A percentile compares a stretch with the other conserved stretches of the same genome.
These are phyloP conservation scores for Scolopax mira DNA, from an alignment of 2,113 vertebrate genomes.

Conservation along the genomic window DNA sequence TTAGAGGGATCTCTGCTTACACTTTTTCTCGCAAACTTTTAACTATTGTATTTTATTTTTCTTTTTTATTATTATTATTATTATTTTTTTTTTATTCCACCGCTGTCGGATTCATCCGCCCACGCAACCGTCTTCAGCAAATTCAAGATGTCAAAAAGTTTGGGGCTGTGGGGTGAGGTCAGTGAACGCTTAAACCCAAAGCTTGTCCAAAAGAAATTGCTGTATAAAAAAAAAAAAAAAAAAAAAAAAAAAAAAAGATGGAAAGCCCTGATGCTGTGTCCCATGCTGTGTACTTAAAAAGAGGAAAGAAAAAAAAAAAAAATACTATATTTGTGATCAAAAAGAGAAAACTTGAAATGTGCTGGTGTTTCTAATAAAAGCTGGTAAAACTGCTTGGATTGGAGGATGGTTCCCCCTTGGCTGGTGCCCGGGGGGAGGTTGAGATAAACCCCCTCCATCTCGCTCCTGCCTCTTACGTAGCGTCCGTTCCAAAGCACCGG, in stretches of 20 bases:
- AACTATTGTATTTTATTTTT: not conserved
- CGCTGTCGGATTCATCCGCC: constrained; percentile 36
- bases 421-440: constrained; percentile 25
- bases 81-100: not conserved
- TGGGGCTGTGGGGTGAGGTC: constrained; percentile 37
- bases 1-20: constrained; percentile 27
- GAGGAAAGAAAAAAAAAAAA: not conserved
- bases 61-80: not conserved
- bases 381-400: constrained; percentile 76
- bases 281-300: constrained; percentile 74
- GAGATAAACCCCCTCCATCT: not conserved
- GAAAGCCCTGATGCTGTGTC: constrained; percentile 67
- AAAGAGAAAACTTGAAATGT: constrained; percentile 78
- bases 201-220: constrained; percentile 52
- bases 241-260: not conserved
- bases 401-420: constrained; percentile 70
- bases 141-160: constrained; percentile 40
- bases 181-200: constrained; percentile 39
- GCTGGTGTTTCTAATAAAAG: constrained; percentile 81
- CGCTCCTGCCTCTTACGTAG: not conserved
- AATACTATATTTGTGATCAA: constrained; percentile 77
- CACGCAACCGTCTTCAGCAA: constrained; percentile 22
- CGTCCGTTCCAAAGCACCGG: not conserved
- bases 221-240: constrained; percentile 2
- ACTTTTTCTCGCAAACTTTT: constrained; percentile 6